These are phyloP conservation scores for Pammene aurita DNA, from an alignment of 2,888 invertebrate species.

Conservation along the genomic window DNA sequence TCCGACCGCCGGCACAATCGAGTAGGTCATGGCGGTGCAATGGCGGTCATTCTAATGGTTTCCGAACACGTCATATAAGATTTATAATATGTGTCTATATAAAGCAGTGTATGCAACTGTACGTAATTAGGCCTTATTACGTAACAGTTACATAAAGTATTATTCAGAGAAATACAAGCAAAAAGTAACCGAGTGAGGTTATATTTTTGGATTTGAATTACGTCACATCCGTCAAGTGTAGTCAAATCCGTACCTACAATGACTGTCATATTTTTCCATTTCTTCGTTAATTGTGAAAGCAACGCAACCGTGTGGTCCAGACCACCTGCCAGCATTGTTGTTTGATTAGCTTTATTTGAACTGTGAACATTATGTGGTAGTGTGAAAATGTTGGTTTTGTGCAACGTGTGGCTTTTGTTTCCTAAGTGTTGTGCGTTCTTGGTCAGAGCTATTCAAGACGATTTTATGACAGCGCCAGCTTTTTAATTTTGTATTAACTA, in stretches of 20 bases:
- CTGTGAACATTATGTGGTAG: constrained; percentile 21
- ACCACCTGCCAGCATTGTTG: constrained; percentile 41
- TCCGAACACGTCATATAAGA: too few species aligned
- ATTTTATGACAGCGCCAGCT: neutral
- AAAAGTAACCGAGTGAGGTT: neutral
- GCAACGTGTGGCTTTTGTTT: constrained; percentile 27
- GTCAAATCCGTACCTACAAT: neutral
- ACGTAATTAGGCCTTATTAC: too few species aligned
- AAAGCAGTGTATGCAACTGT: too few species aligned
- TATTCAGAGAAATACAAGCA: too few species aligned
- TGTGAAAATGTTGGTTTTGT: constrained; percentile 33
- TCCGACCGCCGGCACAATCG: too few species aligned
- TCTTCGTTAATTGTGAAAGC: constrained; percentile 29
- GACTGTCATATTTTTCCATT: constrained; percentile 16
- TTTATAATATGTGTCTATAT: too few species aligned
- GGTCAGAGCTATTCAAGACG: neutral
- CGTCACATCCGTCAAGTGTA: neutral
- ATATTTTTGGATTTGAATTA: neutral
- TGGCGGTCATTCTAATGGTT: too few species aligned
- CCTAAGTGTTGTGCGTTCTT: neutral
- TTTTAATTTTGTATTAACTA: neutral
- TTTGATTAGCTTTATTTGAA: constrained; percentile 46
- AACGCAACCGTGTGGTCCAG: constrained; percentile 43
- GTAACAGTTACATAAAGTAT: too few species aligned
- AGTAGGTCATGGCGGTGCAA: too few species aligned